Evolutionary conservation across 2,888 invertebrate species (phyloP), one percentile per base, ranked within the genome.

Genomic region (Laspeyria flexula): DNA sequence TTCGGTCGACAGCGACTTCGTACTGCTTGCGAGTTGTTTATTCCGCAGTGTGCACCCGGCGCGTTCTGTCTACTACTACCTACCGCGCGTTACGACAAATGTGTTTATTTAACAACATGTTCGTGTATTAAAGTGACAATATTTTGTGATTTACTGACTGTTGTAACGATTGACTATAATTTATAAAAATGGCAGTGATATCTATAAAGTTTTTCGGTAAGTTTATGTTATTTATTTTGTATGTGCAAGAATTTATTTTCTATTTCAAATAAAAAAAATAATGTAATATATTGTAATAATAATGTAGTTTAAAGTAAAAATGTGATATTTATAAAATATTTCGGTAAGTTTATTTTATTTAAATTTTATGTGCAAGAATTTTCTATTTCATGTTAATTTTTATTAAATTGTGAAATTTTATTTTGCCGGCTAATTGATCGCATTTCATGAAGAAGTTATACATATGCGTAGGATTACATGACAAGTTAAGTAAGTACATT

Each of bases 191-290:
- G 90, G 89, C 89, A 72, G 81, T 88, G 74, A 80, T 89, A 55
- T 78, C 77, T 67, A 60, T 88, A 38, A 89, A 89, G 66, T 61
- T 81, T 69, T 82, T 89, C 46, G 88, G 90, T 90, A 47, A 85
- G 90, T 86, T 55, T 49, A 1, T 34, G 10, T 39, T 11, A 21
- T 29, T n/a, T 18, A 18, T 13, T 16, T 12, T 43, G 15, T 25
- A 25, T 25, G 3, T 25, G 7, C n/a, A n/a, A n/a, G n/a, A 25
- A 7, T 7, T 3, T 1, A 25, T 25, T 3, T 25, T 25, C 3
- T 25, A 6, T 25, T 25, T 6, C 5, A 25, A 7, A 25, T 25
- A 6, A 7, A 25, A 7, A 6, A 6, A 25, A 1, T 7, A 7
- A 25, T 21, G 21, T 21, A 21, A 21, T 21, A 21, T 21, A 21